Base-by-base conservation (phyloP, 2,113 vertebrate species). In the Cichladusa arquata region DNA sequence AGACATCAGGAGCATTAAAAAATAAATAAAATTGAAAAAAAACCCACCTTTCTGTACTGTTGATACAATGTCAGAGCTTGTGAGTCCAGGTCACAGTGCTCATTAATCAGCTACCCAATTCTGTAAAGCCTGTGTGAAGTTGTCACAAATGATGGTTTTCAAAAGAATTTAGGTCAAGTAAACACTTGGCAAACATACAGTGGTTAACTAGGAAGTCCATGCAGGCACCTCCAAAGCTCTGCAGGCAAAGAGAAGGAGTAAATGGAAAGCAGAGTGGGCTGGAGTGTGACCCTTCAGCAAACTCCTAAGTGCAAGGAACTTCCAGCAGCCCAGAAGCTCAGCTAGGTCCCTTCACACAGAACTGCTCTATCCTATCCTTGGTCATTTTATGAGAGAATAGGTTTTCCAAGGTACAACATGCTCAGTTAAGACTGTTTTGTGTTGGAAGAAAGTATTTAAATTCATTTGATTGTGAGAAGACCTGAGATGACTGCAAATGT, bases 131-230 rank as follows among this genome's bases (percentile, higher is more conserved):
- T 62, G n/a, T 6, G 16, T 42, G 64, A 79, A 82, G 62, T 70
- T 85, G 65, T 92, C 91, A 86, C 56, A 93, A 93, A 42, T 24
- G 8, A 76, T 84, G 56, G 48, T 85, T 92, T 91, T 89, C 91
- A 87, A 76, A 87, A 89, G n/a, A 95, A 93, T 89, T 88, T 89
- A 91, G 84, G 89, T 95, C 89, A 93, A 81, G 76, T 78, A 93
- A 93, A 76, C 53, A 45, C 77, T 92, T 89, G 81, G 45, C 71
- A 90, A 80, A 65, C 61, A n/a, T 16, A 34, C 19, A 69, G 48
- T n/a, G 24, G 58, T 56, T 45, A 91, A 62, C 36, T 45, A 33
- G 34, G 34, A 67, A 50, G 45, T 34, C 70, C 64, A 29, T 17
- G 33, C 34, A 76, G 34, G 62, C 70, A 80, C 34, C 66, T 95